These are phyloP conservation scores for Microcebus lehilahytsara DNA, from an alignment of 2,113 vertebrate species.

Conservation along the genomic window DNA sequence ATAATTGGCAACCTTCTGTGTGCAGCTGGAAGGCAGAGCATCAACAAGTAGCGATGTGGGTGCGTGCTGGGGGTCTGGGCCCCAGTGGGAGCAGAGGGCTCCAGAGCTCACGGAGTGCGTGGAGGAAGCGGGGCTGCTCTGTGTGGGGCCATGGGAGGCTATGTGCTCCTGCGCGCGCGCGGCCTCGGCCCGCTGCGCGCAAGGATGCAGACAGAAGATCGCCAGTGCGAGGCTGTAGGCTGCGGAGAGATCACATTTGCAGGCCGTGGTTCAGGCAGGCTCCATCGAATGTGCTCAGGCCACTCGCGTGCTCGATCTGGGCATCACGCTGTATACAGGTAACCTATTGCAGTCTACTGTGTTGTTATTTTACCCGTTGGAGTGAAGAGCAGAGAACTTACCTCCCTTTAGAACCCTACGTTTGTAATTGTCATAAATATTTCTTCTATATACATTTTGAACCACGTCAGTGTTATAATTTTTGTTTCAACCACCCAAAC, in stretches of 20 bases:
- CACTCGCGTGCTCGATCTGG: too few species aligned
- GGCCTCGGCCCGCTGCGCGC: neutral
- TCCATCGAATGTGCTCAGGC: rapidly evolving
- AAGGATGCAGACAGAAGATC: neutral
- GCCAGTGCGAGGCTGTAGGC: rapidly evolving
- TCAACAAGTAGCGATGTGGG: too few species aligned
- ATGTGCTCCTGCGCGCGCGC: rapidly evolving
- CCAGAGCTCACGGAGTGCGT: neutral
- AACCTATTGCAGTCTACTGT: neutral
- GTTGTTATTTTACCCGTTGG: neutral
- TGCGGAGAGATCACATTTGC: neutral
- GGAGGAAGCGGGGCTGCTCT: neutral
- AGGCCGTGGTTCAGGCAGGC: neutral
- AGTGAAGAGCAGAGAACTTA: neutral
- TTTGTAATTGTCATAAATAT: neutral
- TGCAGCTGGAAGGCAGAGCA: neutral
- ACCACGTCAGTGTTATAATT: neutral
- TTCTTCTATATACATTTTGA: neutral
- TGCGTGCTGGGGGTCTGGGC: neutral
- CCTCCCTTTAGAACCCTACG: neutral
- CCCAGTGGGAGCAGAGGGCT: neutral
- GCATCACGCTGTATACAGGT: rapidly evolving
- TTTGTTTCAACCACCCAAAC: neutral
- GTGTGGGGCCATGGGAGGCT: neutral
- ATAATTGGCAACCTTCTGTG: neutral